Percentiles rank a stretch among this genome's conserved stretches.
Evolutionary conservation across 2,797 vertebrate genomes (phyloP).

Genomic region (Triplophysa yarkandensis): DNA sequence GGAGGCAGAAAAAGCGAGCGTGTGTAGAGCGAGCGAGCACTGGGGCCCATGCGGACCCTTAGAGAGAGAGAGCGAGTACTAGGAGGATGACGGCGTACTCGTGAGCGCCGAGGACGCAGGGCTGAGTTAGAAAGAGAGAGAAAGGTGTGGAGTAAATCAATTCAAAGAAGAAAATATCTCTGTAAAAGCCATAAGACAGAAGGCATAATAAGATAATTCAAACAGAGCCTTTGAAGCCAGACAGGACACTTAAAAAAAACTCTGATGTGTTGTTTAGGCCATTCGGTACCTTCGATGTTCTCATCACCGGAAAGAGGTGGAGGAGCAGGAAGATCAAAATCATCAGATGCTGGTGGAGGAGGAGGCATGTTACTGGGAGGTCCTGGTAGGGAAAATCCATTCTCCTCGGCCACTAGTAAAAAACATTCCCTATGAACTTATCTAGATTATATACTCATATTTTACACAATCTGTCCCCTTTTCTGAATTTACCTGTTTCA

Average conservation of each 20-base stretch:
- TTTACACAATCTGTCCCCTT: background rate
- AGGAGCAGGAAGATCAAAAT: slow-evolving; percentile 60
- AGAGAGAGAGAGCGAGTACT: slow-evolving; percentile 71
- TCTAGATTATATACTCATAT: background rate
- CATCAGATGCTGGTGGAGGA: slow-evolving; percentile 49
- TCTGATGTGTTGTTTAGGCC: too few species aligned
- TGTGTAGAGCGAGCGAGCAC: slow-evolving; percentile 66
- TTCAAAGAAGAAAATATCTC: background rate
- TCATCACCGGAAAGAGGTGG: slow-evolving; percentile 56
- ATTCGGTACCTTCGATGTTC: slow-evolving; percentile 57
- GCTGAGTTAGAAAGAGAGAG: slow-evolving; percentile 54
- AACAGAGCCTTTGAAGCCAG: background rate
- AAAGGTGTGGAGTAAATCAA: slow-evolving; percentile 17
- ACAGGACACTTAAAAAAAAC: background rate
- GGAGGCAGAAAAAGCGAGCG: slow-evolving; percentile 75
- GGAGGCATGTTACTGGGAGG: slow-evolving; percentile 52
- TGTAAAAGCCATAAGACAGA: background rate
- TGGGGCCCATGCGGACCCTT: slow-evolving; percentile 72
- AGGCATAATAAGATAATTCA: background rate
- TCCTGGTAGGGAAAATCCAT: slow-evolving; percentile 54
- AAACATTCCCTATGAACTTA: background rate
- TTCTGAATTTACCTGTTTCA: slow-evolving; percentile 47
- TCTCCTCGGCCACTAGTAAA: slow-evolving; percentile 67
- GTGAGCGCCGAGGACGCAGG: slow-evolving; percentile 63
- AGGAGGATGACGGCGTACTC: slow-evolving; percentile 63